Evolutionary conservation across 2,888 invertebrate genomes (phyloP), one percentile per base, ranked within the genome.

Genomic region (Eudemis profundana): DNA sequence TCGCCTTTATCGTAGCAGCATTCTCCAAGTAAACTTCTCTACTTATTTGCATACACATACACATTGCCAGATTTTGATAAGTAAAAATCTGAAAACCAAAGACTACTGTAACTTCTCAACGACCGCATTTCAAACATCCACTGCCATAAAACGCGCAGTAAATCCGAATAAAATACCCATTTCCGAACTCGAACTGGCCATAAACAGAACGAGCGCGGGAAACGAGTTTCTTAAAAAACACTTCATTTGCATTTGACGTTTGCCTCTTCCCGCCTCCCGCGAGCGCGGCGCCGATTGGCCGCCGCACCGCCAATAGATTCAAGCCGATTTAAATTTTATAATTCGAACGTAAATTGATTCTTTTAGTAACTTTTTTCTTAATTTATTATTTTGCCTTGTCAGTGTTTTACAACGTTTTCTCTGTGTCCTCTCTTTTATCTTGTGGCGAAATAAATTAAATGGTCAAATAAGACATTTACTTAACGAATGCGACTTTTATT

Each of bases 161-260:
- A 65, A 40, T 75, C 72, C 68, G 72, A 76, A 78, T 74, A 79
- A 74, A 79, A 81, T 77, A 74, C 78, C 75, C 78, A 79, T 78
- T 78, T 76, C 72, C 54, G 68, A 67, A 66, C 78, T 75, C 54
- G 68, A 67, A 66, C 78, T 75, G 81, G 79, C 79, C 73, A 72
- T 83, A 81, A 84, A 82, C 82, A 86, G 85, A 84, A 50, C 23
- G 60, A 68, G 68, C 77, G 75, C 75, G 76, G 72, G 71, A 80
- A 87, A 88, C 90, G 77, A 81, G 89, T 81, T 82, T 82, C 78
- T 54, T 68, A 71, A 82, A 84, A 82, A 84, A 75, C 77, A 75
- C 74, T 72, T 86, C 83, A 89, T 90, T 90, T 89, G 85, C 90
- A 89, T 90, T 75, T 87, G 88, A 86, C 87, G 86, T 86, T 86